Evolutionary conservation across 1,140 invertebrate species (phyloP).

Genomic region (Neuroterus valhalla): DNA sequence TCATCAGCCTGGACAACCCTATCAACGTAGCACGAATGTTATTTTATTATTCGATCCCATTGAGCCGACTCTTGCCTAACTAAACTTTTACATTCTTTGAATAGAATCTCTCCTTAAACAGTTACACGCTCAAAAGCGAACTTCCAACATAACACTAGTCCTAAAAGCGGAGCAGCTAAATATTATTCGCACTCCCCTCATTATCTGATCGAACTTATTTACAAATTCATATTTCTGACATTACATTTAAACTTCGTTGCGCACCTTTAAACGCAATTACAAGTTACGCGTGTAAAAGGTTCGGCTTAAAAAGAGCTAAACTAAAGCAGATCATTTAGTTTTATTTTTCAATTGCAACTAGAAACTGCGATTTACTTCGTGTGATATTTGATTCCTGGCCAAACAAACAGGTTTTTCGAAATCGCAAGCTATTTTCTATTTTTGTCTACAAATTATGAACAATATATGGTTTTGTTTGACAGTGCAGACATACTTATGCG

Average conservation of each 20-base stretch:
- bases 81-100: conserved; percentile 11
- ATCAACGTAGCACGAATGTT: not conserved
- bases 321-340: too few relatives aligned
- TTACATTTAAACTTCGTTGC: not conserved
- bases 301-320: too few relatives aligned
- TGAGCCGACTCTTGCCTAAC: conserved; percentile 8
- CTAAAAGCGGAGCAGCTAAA: conserved; percentile 9
- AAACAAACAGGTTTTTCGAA: too few relatives aligned
- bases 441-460: too few relatives aligned
- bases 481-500: not conserved
- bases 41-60: conserved; percentile 22
- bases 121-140: conserved; percentile 11
- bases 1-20: conserved; percentile 17
- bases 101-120: conserved; percentile 9
- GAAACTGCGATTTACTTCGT: too few relatives aligned
- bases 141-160: conserved; percentile 7
- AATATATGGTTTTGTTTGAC: too few relatives aligned
- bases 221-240: not conserved
- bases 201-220: not conserved
- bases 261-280: not conserved
- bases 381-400: too few relatives aligned
- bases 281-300: too few relatives aligned
- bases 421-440: too few relatives aligned
- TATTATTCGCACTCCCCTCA: not conserved
- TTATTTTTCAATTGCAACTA: too few relatives aligned